Conservation (phyloP, 2,797 vertebrate genomes). For the Coracias cyanogaster region DNA sequence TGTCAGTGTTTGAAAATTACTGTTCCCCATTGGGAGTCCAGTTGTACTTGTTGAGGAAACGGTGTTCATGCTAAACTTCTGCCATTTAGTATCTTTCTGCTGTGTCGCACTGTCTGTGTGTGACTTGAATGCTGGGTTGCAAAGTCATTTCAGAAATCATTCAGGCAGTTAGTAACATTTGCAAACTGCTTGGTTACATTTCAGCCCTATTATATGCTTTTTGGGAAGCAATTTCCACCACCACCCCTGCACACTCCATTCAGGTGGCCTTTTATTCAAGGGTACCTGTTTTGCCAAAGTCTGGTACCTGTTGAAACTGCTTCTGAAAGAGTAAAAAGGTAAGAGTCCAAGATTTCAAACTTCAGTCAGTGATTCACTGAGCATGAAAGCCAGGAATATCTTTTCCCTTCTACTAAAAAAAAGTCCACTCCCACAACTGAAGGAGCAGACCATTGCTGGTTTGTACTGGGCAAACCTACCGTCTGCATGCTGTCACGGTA, state of each 20-base stretch:
- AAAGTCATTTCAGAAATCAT: slow-evolving; percentile 33
- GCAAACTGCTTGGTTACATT: slow-evolving; percentile 33
- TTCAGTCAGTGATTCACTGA: not conserved
- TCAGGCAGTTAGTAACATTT: not conserved
- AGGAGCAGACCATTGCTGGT: not conserved
- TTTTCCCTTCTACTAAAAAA: not conserved
- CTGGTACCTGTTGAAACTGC: slow-evolving; percentile 1
- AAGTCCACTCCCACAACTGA: not conserved
- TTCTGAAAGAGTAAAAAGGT: slow-evolving; percentile 14
- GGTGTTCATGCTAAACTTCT: not conserved
- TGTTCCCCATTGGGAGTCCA: not conserved
- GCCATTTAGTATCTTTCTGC: not conserved
- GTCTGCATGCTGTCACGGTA: not conserved
- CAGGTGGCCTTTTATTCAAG: not conserved
- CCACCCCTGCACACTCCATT: not conserved
- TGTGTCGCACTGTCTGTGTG: not conserved
- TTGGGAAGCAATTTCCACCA: not conserved
- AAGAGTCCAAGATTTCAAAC: not conserved
- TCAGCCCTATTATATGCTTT: not conserved
- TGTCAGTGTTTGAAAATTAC: not conserved
- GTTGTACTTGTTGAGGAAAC: not conserved
- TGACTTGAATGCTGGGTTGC: not conserved
- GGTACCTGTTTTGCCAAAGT: not conserved
- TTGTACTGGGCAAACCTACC: not conserved
- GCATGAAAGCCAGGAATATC: not conserved